Evolutionary conservation across 2,797 vertebrate species (phyloP), one percentile per base, ranked within the genome.

Genomic region (Darevskia nairensis): DNA sequence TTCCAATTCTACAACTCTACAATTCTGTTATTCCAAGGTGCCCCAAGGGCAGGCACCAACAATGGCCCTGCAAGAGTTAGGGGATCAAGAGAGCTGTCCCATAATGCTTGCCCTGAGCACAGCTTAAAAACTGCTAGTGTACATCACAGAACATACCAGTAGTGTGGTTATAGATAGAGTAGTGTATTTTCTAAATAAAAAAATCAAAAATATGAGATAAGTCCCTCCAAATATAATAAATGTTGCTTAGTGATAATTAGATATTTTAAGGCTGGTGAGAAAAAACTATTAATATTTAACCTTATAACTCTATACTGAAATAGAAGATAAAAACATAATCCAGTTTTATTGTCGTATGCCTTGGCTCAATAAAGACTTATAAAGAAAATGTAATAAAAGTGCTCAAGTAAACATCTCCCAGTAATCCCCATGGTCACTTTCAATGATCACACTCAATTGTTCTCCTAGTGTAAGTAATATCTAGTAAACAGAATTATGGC

Each of bases 401-500:
- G 39, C 82, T 84, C 86, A 11, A 68, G 90, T 93, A 95, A 95
- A 93, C 92, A 91, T 59, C 83, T 93, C 86, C 71, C 92, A 91
- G 94, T 92, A 94, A 94, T 94, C 89, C 79, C 92, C 35, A 17
- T 3, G 79, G 86, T 91, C 90, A 85, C 81, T 93, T 86, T 90
- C 74, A 91, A 92, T 90, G 88, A 94, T 94, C 69, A 90, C 80
- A 89, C 29, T 87, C 88, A 90, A 91, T 91, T 89, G 83, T 91
- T 94, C 91, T 89, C 61, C 66, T 81, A 85, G 89, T 9, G 0
- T 94, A 93, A 95, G 93, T 93, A 95, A 91, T 94, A 91, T 11
- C 75, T 88, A 86, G 93, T 91, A 94, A 95, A 94, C 74, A 94
- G 91, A 94, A 91, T 95, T 94, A 94, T 86, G 81, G 84, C 92